These are phyloP conservation scores for Champsocephalus gunnari DNA, from an alignment of 2,797 vertebrate genomes.

Conservation along the genomic window DNA sequence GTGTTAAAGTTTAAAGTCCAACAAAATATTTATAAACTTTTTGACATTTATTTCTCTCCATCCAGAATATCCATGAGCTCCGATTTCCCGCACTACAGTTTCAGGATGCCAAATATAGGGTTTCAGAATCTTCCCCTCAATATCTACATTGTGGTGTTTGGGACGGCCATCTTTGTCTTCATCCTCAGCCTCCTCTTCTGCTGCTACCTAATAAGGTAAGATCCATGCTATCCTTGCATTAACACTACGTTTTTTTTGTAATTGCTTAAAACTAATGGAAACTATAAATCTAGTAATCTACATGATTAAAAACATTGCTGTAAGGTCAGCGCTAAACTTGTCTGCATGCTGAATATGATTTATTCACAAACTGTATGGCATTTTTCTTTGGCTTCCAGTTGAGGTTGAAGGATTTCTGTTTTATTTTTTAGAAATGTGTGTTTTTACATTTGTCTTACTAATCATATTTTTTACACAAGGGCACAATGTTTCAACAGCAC, in stretches of 20 bases:
- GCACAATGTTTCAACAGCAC: slow-evolving; percentile 72
- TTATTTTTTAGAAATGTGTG: slow-evolving; percentile 26
- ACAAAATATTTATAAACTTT: neutral
- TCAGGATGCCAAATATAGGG: slow-evolving; percentile 99
- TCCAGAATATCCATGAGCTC: slow-evolving; percentile 95
- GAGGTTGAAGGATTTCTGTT: neutral
- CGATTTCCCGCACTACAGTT: slow-evolving; percentile 95
- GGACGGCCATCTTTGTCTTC: slow-evolving; percentile 99
- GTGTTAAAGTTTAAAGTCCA: neutral
- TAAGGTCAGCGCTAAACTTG: neutral
- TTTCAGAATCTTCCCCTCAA: slow-evolving; percentile 99
- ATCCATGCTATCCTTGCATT: slow-evolving; percentile 12
- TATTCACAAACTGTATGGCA: slow-evolving; percentile 44
- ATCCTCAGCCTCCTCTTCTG: slow-evolving; percentile 99
- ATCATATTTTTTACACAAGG: slow-evolving; percentile 42
- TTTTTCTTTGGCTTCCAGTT: slow-evolving; percentile 30
- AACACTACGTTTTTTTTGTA: slow-evolving; percentile 18
- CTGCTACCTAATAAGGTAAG: slow-evolving; percentile 99
- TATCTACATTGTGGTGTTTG: slow-evolving; percentile 99
- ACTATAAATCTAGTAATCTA: neutral
- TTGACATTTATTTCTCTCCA: slow-evolving; percentile 40
- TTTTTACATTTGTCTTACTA: slow-evolving; percentile 34
- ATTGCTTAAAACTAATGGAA: slow-evolving; percentile 4
- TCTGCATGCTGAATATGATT: neutral
- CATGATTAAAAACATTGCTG: neutral